Evolutionary conservation across 1,140 invertebrate species (phyloP), one percentile per base, ranked within the genome.

Genomic region (Apolygus lucorum): DNA sequence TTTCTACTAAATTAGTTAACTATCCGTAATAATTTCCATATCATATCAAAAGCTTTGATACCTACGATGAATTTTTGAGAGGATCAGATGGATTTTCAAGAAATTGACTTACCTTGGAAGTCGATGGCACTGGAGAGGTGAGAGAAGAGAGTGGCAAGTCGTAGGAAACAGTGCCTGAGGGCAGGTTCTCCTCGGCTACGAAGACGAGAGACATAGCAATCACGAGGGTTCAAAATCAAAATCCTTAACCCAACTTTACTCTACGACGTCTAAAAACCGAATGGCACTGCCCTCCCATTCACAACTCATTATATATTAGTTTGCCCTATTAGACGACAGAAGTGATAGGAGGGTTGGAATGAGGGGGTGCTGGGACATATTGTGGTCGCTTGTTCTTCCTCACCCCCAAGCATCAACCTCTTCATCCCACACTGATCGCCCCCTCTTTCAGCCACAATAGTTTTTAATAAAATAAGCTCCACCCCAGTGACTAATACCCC

Each of bases 271-370:
- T 59, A 8, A 24, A 59, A 59, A 11, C 54, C 54, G 64, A 71
- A 66, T 66, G 64, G 42, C 66, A 54, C 34, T 27, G 13, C 70
- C 65, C 13, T 54, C 67, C 68, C 69, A 73, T 72, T 74, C 52
- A 64, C 71, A 69, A 59, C 68, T 74, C 73, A 74, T 74, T 74
- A 74, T 74, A 74, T 74, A 74, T 74, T 72, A 72, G 73, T 74
- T 72, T 74, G 70, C 42, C 68, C 70, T 68, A 71, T 68, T 71
- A 68, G 69, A 8, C 28, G 2, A 4, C 66, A 21, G n/a, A 17
- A 17, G 17, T 27, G 27, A 28, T 65, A 11, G 28, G 28, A 34
- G 28, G n/a, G n/a, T n/a, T n/a, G n/a, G 22, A 68, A 26, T 42
- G 21, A 13, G 62, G 66, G 70, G 34, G 59, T 8, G 17, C n/a